These are phyloP conservation scores for Cochlearius cochlearius DNA, from an alignment of 2,113 vertebrate genomes.

Conservation along the genomic window DNA sequence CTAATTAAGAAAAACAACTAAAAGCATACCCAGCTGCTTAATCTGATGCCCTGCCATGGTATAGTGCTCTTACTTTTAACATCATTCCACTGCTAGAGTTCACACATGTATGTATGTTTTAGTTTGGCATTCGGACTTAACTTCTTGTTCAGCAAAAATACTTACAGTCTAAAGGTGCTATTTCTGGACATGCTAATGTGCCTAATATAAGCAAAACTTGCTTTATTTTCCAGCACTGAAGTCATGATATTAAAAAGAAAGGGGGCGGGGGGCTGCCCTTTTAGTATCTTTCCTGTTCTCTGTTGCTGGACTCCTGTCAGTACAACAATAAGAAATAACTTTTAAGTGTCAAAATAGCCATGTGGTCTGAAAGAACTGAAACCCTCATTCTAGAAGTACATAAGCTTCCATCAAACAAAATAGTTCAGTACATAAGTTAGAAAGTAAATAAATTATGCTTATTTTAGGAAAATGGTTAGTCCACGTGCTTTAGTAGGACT, in stretches of 20 bases:
- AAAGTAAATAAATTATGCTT: background rate
- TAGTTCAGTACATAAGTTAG: background rate
- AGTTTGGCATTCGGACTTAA: background rate
- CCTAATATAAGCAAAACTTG: background rate
- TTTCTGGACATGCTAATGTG: background rate
- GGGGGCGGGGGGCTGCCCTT: accelerated
- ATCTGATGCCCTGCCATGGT: background rate
- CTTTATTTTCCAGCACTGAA: background rate
- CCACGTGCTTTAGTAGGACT: background rate
- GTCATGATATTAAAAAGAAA: background rate
- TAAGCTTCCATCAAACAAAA: background rate
- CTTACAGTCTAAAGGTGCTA: background rate
- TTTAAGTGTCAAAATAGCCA: background rate
- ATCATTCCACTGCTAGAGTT: background rate
- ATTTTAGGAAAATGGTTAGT: background rate
- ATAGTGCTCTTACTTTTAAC: background rate
- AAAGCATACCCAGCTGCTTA: background rate
- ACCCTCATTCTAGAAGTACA: background rate
- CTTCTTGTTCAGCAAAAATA: background rate
- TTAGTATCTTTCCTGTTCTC: background rate
- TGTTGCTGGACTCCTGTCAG: accelerated
- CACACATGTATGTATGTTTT: background rate
- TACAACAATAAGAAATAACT: background rate
- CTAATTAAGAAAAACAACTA: background rate
- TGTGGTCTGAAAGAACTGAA: background rate